These are phyloP conservation scores for Paradisaea rubra DNA, from an alignment of 2,113 vertebrate genomes.

Conservation along the genomic window DNA sequence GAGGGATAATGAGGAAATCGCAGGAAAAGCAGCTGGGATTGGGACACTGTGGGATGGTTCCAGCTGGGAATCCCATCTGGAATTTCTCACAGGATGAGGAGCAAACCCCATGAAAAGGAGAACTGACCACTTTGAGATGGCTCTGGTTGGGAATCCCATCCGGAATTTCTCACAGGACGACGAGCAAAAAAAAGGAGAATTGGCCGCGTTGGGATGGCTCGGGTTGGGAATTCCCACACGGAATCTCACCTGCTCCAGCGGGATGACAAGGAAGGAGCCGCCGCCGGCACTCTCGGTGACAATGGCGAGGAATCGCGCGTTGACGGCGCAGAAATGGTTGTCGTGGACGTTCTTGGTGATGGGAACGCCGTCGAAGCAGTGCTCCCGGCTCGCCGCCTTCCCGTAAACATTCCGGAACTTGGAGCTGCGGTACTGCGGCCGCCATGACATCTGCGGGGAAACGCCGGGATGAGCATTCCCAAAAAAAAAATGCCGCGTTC, in stretches of 20 bases:
- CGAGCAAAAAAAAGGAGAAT: not conserved
- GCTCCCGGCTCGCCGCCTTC: conserved; percentile 91
- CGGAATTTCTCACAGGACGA: too few species aligned
- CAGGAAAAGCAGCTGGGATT: not conserved
- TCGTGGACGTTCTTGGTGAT: conserved; percentile 99
- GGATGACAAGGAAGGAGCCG: conserved; percentile 91
- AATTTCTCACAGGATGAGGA: not conserved
- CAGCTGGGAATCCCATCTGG: not conserved
- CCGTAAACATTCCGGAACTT: conserved; percentile 99
- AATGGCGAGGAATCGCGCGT: conserved; percentile 88
- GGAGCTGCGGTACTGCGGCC: conserved; percentile 97
- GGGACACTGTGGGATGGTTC: not conserved
- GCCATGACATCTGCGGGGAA: conserved; percentile 93
- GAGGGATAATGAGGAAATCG: not conserved
- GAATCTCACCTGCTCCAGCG: conserved; percentile 82
- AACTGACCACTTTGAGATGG: not conserved
- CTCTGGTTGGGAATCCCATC: fast-evolving
- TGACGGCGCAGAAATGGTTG: conserved; percentile 97
- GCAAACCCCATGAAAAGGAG: not conserved
- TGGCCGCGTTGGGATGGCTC: not conserved
- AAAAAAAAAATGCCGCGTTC: fast-evolving
- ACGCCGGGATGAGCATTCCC: not conserved
- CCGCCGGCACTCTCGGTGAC: conserved; percentile 93
- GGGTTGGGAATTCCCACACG: fast-evolving
- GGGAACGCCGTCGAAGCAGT: conserved; percentile 92